Conservation (phyloP, 2,797 vertebrate genomes). For the Melanotaenia maccullochi region DNA sequence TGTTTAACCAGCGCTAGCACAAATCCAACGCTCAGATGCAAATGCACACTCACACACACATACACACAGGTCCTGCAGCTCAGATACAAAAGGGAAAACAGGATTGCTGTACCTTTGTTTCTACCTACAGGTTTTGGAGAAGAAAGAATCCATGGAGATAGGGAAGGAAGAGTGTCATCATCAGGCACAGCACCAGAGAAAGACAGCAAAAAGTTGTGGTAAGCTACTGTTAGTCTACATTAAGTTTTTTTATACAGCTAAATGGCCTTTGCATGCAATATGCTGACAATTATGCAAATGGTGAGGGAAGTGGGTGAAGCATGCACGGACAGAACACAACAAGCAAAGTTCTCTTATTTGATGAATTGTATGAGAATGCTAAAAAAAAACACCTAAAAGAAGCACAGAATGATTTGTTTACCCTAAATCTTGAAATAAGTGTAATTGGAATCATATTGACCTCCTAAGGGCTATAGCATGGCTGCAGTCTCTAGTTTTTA, state of each 20-base stretch:
- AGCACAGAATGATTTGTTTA: neutral
- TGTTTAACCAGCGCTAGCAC: constrained; percentile 52
- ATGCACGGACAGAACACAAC: constrained; percentile 17
- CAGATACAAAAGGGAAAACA: constrained; percentile 35
- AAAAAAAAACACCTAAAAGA: neutral
- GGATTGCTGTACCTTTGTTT: constrained; percentile 93
- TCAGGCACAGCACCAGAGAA: constrained; percentile 60
- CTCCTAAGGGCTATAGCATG: neutral
- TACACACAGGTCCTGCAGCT: constrained; percentile 9
- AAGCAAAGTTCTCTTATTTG: neutral
- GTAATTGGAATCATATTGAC: neutral
- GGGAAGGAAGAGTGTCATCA: constrained; percentile 79
- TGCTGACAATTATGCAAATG: constrained; percentile 66
- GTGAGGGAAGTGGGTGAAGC: constrained; percentile 17
- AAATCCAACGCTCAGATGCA: constrained; percentile 17
- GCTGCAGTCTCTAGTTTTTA: neutral
- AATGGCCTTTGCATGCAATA: constrained; percentile 62
- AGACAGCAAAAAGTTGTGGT: constrained; percentile 65
- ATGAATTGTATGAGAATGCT: neutral
- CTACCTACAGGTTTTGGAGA: constrained; percentile 89
- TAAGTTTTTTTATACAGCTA: constrained; percentile 12
- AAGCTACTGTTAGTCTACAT: constrained; percentile 63
- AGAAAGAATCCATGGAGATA: constrained; percentile 76
- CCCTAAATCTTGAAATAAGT: neutral
- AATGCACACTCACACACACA: constrained; percentile 9